Percentiles rank a stretch among this genome's conserved stretches.
Evolutionary conservation across 2,797 vertebrate genomes (phyloP).

Genomic region (Epinephelus malabaricus): DNA sequence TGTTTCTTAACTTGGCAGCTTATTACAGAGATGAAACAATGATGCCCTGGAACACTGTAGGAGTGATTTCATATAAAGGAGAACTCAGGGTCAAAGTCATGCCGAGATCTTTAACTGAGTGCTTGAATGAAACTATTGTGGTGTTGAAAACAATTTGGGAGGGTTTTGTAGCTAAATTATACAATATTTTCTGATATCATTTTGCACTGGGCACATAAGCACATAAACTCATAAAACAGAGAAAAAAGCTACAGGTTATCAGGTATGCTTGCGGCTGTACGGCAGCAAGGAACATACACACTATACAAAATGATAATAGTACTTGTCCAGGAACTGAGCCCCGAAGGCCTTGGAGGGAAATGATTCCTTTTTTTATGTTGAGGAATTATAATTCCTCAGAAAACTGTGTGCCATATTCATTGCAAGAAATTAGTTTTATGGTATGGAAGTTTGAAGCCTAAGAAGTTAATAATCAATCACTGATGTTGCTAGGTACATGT

Average conservation of each 20-base stretch:
- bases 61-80: conserved; percentile 23
- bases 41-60: conserved; percentile 39
- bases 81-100: conserved; percentile 27
- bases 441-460: neutral
- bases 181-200: neutral
- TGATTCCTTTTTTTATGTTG: conserved; percentile 12
- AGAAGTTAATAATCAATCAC: too few species aligned
- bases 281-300: neutral
- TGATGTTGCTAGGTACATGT: too few species aligned
- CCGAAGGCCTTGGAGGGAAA: conserved; percentile 5
- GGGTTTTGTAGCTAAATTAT: neutral
- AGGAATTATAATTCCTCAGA: conserved; percentile 19
- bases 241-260: neutral
- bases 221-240: neutral
- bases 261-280: neutral
- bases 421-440: conserved; percentile 18
- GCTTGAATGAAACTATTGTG: neutral
- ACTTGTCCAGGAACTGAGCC: conserved; percentile 3
- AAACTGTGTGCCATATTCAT: neutral
- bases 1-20: conserved; percentile 45
- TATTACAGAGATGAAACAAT: conserved; percentile 37
- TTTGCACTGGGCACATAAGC: neutral
- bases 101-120: conserved; percentile 7
- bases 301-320: neutral
- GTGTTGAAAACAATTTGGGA: neutral